Evolutionary conservation across 2,888 invertebrate species (phyloP), one percentile per base, ranked within the genome.

Genomic region (Andrena flavipes): DNA sequence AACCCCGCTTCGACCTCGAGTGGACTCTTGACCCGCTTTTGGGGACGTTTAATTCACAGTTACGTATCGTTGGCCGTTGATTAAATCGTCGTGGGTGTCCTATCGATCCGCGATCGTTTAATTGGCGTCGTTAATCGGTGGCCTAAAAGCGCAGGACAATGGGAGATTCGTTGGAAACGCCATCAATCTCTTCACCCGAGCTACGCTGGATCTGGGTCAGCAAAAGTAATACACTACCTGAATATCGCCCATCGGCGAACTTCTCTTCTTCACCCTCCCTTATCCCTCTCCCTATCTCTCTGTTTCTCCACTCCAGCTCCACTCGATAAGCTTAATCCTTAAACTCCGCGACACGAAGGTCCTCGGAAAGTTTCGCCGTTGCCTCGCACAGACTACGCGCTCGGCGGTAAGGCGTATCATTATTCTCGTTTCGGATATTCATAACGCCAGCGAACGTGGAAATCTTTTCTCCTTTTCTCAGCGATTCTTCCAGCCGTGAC

Each of bases 11-110:
- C 73, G 88, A 88, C 85, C 88, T 69, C 82, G 73, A 63, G 56
- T 88, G 87, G 87, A 88, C 88, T 88, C 88, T 88, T 82, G 88
- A 88, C 87, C 88, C 80, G 75, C 64, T 87, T 87, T 87, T 74
- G 51, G 51, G 16, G 59, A 62, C 56, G 78, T 84, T 84, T 80
- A 76, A 84, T 87, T 85, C 80, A 71, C 49, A 59, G 64, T 51
- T 76, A 81, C 72, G 81, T 76, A 70, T 83, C 70, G 75, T 63
- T 63, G 76, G 67, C 54, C 74, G 72, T 64, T 83, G 83, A 87
- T 87, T 73, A 71, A 80, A 83, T 65, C 54, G 64, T 35, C 16
- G 63, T 29, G 16, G 29, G 48, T 26, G 20, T 30, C 56, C 69
- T 29, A 65, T 62, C 69, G 71, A 72, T 70, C 73, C 48, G 33